Evolutionary conservation across 2,888 invertebrate species (phyloP).

Genomic region (Oscheius sp.): DNA sequence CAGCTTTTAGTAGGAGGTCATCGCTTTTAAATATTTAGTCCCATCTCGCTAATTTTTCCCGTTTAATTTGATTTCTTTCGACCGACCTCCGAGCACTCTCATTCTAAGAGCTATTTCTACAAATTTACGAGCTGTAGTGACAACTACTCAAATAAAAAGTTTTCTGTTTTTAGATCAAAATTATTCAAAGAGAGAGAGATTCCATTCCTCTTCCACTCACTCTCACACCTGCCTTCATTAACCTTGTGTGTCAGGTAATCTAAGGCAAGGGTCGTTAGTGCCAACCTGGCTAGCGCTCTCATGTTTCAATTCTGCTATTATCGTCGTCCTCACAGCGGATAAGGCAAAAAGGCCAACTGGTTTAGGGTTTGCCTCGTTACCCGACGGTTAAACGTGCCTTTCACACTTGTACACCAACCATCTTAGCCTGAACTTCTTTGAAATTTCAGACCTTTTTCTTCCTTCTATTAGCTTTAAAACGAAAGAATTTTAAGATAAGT

Average conservation of each 20-base stretch:
- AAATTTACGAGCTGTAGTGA: background rate
- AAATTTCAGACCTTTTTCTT: no score
- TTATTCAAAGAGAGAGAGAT: no score
- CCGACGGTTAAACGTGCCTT: no score
- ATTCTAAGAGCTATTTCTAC: background rate
- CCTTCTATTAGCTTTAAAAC: background rate
- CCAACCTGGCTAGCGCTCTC: constrained; percentile 14
- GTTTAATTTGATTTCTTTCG: background rate
- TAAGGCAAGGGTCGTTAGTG: constrained; percentile 14
- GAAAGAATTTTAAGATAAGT: background rate
- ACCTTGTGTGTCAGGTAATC: constrained; percentile 19
- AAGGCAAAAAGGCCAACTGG: constrained; percentile 23
- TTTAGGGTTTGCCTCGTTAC: no score
- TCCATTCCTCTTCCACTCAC: no score
- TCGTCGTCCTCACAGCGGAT: constrained; percentile 15
- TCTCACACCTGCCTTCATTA: no score
- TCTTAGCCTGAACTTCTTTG: no score
- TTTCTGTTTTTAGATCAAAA: no score
- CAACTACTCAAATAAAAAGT: no score
- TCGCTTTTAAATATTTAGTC: background rate
- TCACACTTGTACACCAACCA: no score
- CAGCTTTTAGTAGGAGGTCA: background rate
- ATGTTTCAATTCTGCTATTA: constrained; percentile 27
- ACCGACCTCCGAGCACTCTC: background rate
- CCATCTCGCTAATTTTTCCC: background rate